These are phyloP conservation scores for Perccottus glenii DNA, from an alignment of 2,113 vertebrate species.

Conservation along the genomic window DNA sequence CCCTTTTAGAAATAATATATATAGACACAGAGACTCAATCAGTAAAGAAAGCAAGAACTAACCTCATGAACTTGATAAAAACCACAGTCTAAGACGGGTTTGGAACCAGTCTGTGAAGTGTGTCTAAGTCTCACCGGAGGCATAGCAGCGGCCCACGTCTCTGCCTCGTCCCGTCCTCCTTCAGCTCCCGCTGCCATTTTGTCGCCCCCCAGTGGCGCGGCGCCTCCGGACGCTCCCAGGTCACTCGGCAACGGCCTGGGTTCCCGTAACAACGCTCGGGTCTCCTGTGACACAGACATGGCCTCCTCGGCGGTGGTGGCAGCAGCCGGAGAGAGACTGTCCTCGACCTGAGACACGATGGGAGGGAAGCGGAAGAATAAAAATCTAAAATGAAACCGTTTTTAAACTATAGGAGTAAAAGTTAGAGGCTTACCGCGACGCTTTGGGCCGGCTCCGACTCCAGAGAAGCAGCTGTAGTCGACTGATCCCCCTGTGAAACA, in stretches of 20 bases:
- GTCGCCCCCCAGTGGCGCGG: constrained; percentile 63
- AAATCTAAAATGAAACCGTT: not conserved
- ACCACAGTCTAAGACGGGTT: too few species aligned
- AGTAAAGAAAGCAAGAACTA: too few species aligned
- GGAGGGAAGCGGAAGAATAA: not conserved
- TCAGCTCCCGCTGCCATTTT: constrained; percentile 69
- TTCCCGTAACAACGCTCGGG: constrained; percentile 69
- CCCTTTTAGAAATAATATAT: too few species aligned
- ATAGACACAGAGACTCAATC: too few species aligned
- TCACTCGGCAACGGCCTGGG: constrained; percentile 68
- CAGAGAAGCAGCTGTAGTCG: constrained; percentile 48
- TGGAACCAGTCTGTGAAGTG: too few species aligned
- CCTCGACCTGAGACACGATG: constrained; percentile 67
- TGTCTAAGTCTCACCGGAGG: constrained; percentile 82
- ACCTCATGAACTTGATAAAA: too few species aligned
- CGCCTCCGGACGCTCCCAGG: constrained; percentile 58
- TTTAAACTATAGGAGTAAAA: not conserved
- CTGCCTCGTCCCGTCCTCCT: constrained; percentile 77
- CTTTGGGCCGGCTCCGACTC: constrained; percentile 60
- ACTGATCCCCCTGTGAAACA: constrained; percentile 62
- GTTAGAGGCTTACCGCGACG: constrained; percentile 44
- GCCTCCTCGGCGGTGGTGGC: constrained; percentile 92
- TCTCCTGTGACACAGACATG: constrained; percentile 78
- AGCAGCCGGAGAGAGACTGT: constrained; percentile 83
- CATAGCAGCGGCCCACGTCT: constrained; percentile 87